Evolutionary conservation across 2,888 invertebrate genomes (phyloP), one percentile per base, ranked within the genome.

Genomic region (Spilarctia lutea): DNA sequence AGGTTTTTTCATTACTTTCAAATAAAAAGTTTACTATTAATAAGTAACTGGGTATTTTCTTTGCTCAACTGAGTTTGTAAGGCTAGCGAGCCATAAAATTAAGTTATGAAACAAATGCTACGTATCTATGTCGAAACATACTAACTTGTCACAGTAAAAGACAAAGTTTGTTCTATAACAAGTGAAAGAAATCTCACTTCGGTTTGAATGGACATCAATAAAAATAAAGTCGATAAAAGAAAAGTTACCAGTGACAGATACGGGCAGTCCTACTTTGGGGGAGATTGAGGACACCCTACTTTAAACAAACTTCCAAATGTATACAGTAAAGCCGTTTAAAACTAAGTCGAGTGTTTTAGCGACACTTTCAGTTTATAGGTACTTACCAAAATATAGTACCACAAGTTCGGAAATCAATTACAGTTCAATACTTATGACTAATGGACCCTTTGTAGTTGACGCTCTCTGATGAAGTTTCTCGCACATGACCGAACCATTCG

Each of bases 141-240:
- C n/a, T 75, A 81, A 77, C 69, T 79, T 73, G 65, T 69, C 70
- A 70, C 52, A 75, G 74, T 56, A 74, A 80, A 73, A 60, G 65
- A 73, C 60, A 74, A 83, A 81, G 73, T 83, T 79, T 71, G 68
- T 63, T 74, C 77, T 72, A 75, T 78, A 78, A 81, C 69, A 84
- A 83, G 79, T 74, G 69, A 77, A 85, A 78, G 73, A 81, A 83
- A 78, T 80, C 76, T 70, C 73, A 78, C 76, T 66, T 77, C 74
- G 27, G 72, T 73, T 65, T 68, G 82, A 79, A 82, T 81, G 79
- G 79, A 79, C 83, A 81, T 81, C 83, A 77, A 82, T 87, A 84
- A 86, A 85, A 82, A 82, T 82, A 79, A 88, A 88, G 84, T 85
- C 86, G 84, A 89, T 89, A 89, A 89, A 89, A 89, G 85, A 86